Percentiles rank a stretch among this genome's conserved stretches.
These are phyloP conservation scores for Eretmochelys imbricata DNA, from an alignment of 2,113 vertebrate genomes.

Conservation along the genomic window DNA sequence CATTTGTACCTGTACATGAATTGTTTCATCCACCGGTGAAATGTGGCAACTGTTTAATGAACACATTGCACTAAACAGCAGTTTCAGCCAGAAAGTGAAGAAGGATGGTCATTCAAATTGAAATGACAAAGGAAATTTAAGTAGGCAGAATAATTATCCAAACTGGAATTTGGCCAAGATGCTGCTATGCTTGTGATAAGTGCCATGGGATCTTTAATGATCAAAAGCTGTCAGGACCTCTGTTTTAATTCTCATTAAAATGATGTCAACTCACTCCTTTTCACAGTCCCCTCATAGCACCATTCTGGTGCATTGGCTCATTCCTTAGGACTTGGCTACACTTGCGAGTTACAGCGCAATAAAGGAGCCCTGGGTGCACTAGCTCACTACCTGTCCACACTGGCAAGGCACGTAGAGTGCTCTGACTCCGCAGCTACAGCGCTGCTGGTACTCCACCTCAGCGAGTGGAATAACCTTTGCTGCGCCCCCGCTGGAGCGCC, in stretches of 20 bases:
- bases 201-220: slow-evolving; percentile 8
- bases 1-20: background rate
- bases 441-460: too few species aligned
- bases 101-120: background rate
- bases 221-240: slow-evolving; percentile 29
- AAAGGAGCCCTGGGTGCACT: too few species aligned
- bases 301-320: background rate
- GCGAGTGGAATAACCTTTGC: too few species aligned
- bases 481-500: too few species aligned
- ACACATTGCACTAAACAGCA: background rate
- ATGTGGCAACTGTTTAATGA: background rate
- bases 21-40: background rate
- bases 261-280: slow-evolving; percentile 1
- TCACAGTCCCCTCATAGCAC: background rate
- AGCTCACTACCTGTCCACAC: too few species aligned
- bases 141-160: background rate
- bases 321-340: background rate
- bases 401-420: too few species aligned
- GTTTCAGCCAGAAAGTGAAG: slow-evolving; percentile 10
- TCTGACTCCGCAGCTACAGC: too few species aligned
- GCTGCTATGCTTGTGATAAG: background rate
- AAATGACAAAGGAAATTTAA: slow-evolving; percentile 11
- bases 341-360: too few species aligned
- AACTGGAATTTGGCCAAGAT: slow-evolving; percentile 34
- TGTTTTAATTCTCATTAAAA: background rate